Evolutionary conservation across 2,113 vertebrate genomes (phyloP), one percentile per base, ranked within the genome.

Genomic region (Rhineura floridana): DNA sequence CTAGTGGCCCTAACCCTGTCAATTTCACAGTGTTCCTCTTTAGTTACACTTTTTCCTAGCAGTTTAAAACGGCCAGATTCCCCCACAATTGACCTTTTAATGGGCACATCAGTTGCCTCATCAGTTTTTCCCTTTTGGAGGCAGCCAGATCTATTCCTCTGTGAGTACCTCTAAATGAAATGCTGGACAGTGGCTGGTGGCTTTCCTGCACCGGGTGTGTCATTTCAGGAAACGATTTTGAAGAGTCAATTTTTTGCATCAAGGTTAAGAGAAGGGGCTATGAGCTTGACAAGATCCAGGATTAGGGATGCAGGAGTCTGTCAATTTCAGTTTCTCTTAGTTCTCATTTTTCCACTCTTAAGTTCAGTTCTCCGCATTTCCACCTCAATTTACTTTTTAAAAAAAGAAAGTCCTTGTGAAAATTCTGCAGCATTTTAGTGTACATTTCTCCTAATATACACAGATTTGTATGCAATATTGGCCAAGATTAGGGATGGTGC

Each of bases 21-120:
- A 90, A 88, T 95, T 95, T 94, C 76, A 42, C 79, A 48, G 85
- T 89, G 92, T 93, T 93, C 90, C 84, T 93, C 87, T 62, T 93
- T 91, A 86, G 72, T 93, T 94, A 94, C 87, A 88, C 93, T 96
- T 91, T 89, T 94, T 17, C 90, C 94, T 93, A 81, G 89, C 89
- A 88, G 67, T 72, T 81, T 21, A 15, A 44, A 86, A 88, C 87
- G 23, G 21, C 80, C 63, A 70, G 6, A 75, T 48, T 80, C 83
- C 92, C 78, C 11, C 17, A 13, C 85, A 67, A 90, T 92, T 94
- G 93, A 93, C 92, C 93, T 91, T 59, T 89, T 92, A 87, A 80
- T 79, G 91, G 92, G 89, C 65, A 89, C 91, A 92, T 92, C 94
- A n/a, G n/a, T 93, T 91, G 86, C 87, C 85, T 93, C 93, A 91